Conservation (phyloP, 2,113 vertebrate species). For the Corvus hawaiiensis region DNA sequence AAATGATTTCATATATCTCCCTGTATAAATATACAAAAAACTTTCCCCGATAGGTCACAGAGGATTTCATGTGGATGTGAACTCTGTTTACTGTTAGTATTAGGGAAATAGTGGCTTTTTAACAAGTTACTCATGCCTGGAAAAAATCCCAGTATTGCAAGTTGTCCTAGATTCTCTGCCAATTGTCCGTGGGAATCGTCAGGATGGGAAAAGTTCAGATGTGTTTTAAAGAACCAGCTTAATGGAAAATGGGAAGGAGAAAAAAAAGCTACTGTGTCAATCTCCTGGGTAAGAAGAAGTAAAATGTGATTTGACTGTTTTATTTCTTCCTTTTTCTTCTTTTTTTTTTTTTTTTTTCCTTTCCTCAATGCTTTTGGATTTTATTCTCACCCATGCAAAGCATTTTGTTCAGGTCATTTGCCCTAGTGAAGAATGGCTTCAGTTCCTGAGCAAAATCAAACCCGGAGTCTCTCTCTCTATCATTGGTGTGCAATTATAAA, state of each 20-base stretch:
- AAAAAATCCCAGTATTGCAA: slow-evolving; percentile 92
- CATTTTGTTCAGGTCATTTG: slow-evolving; percentile 15
- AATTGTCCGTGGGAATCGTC: slow-evolving; percentile 96
- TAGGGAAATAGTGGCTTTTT: slow-evolving; percentile 96
- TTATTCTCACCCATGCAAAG: slow-evolving; percentile 27
- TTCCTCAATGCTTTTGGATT: neutral
- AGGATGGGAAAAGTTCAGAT: slow-evolving; percentile 95
- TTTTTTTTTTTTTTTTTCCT: neutral
- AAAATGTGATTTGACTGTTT: slow-evolving; percentile 55
- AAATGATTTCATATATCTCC: slow-evolving; percentile 69
- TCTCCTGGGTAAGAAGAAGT: slow-evolving; percentile 62
- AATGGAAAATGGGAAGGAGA: slow-evolving; percentile 75
- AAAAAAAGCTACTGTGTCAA: slow-evolving; percentile 52
- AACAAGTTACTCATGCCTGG: slow-evolving; percentile 95
- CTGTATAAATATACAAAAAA: slow-evolving; percentile 71
- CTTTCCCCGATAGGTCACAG: slow-evolving; percentile 72
- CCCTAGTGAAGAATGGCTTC: neutral
- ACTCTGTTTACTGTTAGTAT: slow-evolving; percentile 86
- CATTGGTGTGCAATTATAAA: neutral
- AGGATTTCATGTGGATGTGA: slow-evolving; percentile 82
- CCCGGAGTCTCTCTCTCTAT: neutral
- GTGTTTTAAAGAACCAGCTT: slow-evolving; percentile 83
- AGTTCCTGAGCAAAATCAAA: neutral
- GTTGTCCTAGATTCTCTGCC: slow-evolving; percentile 90
- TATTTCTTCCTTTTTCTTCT: slow-evolving; percentile 34